Evolutionary conservation across 2,113 vertebrate genomes (phyloP).

Genomic region (Bungarus multicinctus): DNA sequence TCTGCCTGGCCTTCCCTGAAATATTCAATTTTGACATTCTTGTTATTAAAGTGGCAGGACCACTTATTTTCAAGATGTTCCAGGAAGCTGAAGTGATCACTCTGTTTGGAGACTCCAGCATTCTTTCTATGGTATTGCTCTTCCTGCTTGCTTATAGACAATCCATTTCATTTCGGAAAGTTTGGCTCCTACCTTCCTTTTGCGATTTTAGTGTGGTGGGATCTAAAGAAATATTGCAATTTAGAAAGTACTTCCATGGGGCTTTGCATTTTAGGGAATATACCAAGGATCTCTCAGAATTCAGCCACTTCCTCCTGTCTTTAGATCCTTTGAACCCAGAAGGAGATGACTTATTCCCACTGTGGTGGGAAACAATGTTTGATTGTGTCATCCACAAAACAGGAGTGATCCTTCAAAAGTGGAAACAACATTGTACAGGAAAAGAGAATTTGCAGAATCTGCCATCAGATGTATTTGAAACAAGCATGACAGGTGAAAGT

Average conservation of each 20-base stretch:
- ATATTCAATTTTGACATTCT: too few species aligned
- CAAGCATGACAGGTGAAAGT: neutral
- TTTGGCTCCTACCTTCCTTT: neutral
- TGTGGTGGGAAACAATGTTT: accelerated
- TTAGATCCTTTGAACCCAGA: neutral
- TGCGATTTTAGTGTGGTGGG: too few species aligned
- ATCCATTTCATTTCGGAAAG: neutral
- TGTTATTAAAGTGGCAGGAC: too few species aligned
- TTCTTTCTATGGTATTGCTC: too few species aligned
- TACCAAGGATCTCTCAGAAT: neutral
- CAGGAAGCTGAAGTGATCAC: too few species aligned
- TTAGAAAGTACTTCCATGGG: neutral
- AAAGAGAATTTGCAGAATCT: neutral
- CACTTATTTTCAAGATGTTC: too few species aligned
- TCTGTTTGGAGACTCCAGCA: too few species aligned
- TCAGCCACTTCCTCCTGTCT: neutral
- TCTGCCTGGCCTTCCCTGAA: too few species aligned
- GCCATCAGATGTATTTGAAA: neutral
- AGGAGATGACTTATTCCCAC: neutral
- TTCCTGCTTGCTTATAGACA: too few species aligned
- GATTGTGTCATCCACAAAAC: accelerated
- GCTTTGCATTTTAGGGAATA: neutral
- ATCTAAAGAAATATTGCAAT: too few species aligned
- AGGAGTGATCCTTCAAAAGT: accelerated
- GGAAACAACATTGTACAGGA: neutral